Base-by-base conservation (phyloP, 2,888 invertebrate species). In the Tridacna gigas region DNA sequence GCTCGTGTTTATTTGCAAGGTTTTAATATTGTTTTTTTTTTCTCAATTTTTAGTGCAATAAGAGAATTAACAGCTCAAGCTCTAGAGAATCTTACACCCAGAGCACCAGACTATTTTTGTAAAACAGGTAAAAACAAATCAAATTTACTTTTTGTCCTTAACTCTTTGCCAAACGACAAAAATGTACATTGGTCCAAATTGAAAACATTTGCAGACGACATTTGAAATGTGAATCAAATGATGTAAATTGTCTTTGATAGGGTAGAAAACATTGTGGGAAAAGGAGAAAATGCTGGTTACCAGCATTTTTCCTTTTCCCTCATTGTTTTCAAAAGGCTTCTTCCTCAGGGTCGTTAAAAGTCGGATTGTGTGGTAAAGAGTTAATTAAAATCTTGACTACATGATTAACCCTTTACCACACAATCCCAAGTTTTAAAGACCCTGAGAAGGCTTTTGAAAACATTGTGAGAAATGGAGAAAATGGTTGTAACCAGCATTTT, bases 1-100 rank as follows among this genome's bases (percentile, higher is more conserved):
- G n/a, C 7, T 37, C 37, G 2, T 37, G 7, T 37, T 37, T 4
- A 37, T 37, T 37, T 37, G 2, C 7, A 37, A 4, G 37, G 37
- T 37, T 37, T 7, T 18, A 60, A 60, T 18, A 13, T 51, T 51
- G 51, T 51, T 20, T 60, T 9, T 60, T 5, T 20, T 4, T 4
- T 18, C 9, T 60, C 13, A 9, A 13, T 63, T 63, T 63, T 63
- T 9, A 63, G 63, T 25, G 63, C 20, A 25, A 63, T 63, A 20
- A 63, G 63, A 22, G 63, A 63, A 63, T 63, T 63, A 22, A 22
- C 63, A 25, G 63, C 63, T 63, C n/a, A 63, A 63, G 63, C 63
- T 63, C 13, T 63, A 9, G 63, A 63, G 26, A 63, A 63, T 22
- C 26, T 63, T 25, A 22, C 25, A n/a, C 22, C 26, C 3, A 63